Percentiles rank a stretch among this genome's conserved stretches.
phyloP scores from a whole-genome alignment of 1,140 invertebrate species.

The Melitaea cinxia region DNA sequence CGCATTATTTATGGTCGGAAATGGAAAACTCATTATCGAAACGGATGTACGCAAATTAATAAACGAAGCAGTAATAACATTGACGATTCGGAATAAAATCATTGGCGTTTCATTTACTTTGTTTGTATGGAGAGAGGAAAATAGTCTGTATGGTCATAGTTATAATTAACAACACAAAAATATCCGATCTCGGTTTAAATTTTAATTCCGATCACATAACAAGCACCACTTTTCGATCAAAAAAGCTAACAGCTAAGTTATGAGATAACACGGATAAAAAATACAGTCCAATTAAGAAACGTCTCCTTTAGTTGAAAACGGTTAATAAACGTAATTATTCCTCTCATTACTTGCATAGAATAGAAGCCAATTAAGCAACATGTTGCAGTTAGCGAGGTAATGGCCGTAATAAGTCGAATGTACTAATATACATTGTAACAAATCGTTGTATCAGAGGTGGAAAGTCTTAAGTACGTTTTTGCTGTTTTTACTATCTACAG shows the following conservation, averaged over 20 bases:
- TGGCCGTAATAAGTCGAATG: background rate
- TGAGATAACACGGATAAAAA: too few species aligned
- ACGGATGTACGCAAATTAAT: slow-evolving; percentile 27
- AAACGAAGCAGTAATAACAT: slow-evolving; percentile 18
- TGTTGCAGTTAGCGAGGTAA: slow-evolving; percentile 9
- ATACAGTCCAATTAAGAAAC: background rate
- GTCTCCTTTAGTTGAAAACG: too few species aligned
- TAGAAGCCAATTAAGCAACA: slow-evolving; percentile 14
- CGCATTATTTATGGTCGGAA: slow-evolving; percentile 35
- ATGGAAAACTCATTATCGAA: slow-evolving; percentile 33
- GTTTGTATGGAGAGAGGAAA: background rate
- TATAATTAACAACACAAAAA: background rate
- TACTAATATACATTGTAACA: too few species aligned
- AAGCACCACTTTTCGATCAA: too few species aligned
- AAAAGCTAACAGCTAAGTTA: too few species aligned
- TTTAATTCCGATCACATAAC: background rate
- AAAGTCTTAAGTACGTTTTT: too few species aligned
- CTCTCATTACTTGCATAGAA: background rate
- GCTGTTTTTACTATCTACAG: too few species aligned
- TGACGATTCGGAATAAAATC: slow-evolving; percentile 18
- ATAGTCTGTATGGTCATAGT: background rate
- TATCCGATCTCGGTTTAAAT: background rate
- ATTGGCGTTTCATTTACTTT: slow-evolving; percentile 9
- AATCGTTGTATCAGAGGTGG: too few species aligned
- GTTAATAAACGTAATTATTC: too few species aligned